Conservation (phyloP, 2,113 vertebrate genomes). For the Calyptommatus sinebrachiatus region DNA sequence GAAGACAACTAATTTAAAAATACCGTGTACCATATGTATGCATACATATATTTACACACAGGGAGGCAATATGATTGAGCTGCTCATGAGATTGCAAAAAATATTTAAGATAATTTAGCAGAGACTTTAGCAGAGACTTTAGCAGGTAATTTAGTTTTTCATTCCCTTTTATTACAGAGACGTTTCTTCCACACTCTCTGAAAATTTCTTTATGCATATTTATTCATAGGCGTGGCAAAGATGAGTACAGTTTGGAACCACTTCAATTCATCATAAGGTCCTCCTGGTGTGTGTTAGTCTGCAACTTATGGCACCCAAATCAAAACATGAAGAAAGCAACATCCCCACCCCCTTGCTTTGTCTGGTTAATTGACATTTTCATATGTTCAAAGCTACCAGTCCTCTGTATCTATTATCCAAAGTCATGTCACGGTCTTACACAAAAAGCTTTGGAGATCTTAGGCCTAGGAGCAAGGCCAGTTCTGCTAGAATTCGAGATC, state of each 20-base stretch:
- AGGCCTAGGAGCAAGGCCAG: not conserved
- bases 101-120: slow-evolving; percentile 31
- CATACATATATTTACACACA: not conserved
- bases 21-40: slow-evolving; percentile 15
- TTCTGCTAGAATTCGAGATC: too few species aligned
- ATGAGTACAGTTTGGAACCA: not conserved
- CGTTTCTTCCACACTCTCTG: not conserved
- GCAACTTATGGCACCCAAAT: not conserved
- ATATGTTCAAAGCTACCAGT: too few species aligned
- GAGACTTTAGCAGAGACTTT: not conserved
- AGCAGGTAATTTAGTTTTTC: too few species aligned
- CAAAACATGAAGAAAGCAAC: not conserved
- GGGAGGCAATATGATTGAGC: slow-evolving; percentile 44
- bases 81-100: slow-evolving; percentile 30
- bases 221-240: not conserved
- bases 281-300: too few species aligned
- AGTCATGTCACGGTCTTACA: not conserved
- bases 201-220: not conserved
- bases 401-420: too few species aligned
- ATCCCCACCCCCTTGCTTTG: not conserved
- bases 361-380: too few species aligned
- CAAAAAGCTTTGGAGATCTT: not conserved
- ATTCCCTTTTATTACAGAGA: not conserved
- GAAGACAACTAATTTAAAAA: slow-evolving; percentile 41
- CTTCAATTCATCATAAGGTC: too few species aligned